Conservation (phyloP, 2,113 vertebrate genomes). For the Siphamia tubifer region DNA sequence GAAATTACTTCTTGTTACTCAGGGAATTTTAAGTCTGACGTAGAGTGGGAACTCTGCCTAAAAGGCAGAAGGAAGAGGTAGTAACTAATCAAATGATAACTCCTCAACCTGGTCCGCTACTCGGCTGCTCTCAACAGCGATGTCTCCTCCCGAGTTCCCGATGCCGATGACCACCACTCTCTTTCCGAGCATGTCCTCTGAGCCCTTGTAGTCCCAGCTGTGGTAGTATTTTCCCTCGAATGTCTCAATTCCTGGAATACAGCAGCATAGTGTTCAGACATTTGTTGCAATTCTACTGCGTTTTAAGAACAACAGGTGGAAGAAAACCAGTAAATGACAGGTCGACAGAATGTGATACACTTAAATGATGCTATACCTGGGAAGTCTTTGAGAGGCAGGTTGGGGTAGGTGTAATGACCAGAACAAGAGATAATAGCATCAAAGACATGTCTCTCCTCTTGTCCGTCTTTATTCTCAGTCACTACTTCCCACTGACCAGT, state of each 20-base stretch:
- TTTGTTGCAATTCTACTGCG: no score
- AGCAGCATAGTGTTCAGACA: neutral
- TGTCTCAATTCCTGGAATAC: constrained; percentile 82
- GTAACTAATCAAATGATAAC: no score
- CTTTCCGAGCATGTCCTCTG: constrained; percentile 76
- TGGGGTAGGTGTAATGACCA: constrained; percentile 80
- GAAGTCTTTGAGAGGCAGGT: constrained; percentile 84
- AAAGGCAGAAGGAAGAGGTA: no score
- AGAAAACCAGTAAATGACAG: no score
- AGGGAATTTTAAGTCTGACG: no score
- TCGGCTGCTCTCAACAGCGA: constrained; percentile 89
- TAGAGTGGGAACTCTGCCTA: no score
- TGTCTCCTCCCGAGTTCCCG: constrained; percentile 90
- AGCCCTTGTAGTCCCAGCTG: constrained; percentile 89
- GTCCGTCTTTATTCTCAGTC: constrained; percentile 71
- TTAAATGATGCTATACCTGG: constrained; percentile 76
- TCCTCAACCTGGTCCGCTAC: constrained; percentile 83
- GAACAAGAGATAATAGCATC: constrained; percentile 89
- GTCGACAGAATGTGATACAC: no score
- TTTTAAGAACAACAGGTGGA: no score
- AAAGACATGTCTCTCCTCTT: constrained; percentile 75
- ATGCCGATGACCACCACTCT: constrained; percentile 86
- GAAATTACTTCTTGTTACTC: no score
- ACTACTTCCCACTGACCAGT: constrained; percentile 90
- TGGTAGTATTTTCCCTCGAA: constrained; percentile 88